Base-by-base conservation (phyloP, 2,797 vertebrate genomes). In the Knipowitschia caucasica region DNA sequence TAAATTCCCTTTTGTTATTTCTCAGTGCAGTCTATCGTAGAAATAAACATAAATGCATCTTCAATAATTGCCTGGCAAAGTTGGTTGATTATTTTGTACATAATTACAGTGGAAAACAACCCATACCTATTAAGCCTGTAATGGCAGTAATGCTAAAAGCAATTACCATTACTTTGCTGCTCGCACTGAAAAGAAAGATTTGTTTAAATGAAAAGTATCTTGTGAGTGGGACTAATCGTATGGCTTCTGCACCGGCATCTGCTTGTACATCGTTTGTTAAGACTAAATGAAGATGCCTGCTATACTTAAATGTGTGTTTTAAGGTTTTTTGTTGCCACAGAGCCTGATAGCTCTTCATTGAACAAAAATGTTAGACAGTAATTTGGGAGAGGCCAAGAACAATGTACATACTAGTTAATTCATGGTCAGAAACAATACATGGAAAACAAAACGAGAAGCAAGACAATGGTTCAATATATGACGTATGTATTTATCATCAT, bases 31-130 rank as follows among this genome's bases (percentile, higher is more conserved):
- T 25, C 49, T 53, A 34, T 17, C 60, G 59, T 36, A 55, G 64
- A 78, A 63, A 68, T 63, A 59, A 77, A 76, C 56, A 59, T 85
- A 80, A 87, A 84, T 81, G 82, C 62, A 78, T 85, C 74, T 86
- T 75, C 80, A 83, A 86, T 89, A 88, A 89, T 84, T 89, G 77
- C 70, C 60, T 71, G 62, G 72, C 70, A 80, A 85, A 83, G 80
- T 82, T 77, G 64, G 73, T 76, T 82, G 85, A 87, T 90, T 86
- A 86, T 88, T 88, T 88, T 83, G 74, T 78, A 80, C 78, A 80
- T 88, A 90, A 91, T 91, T 89, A 89, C 85, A 88, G 79, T 76
- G 73, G 83, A 79, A 87, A 87, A 86, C 77, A 86, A 84, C 73
- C 77, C 44, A 43, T 84, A 67, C 75, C 80, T 88, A 88, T 90